Evolutionary conservation across 2,113 vertebrate species (phyloP).

Genomic region (Merops nubicus): DNA sequence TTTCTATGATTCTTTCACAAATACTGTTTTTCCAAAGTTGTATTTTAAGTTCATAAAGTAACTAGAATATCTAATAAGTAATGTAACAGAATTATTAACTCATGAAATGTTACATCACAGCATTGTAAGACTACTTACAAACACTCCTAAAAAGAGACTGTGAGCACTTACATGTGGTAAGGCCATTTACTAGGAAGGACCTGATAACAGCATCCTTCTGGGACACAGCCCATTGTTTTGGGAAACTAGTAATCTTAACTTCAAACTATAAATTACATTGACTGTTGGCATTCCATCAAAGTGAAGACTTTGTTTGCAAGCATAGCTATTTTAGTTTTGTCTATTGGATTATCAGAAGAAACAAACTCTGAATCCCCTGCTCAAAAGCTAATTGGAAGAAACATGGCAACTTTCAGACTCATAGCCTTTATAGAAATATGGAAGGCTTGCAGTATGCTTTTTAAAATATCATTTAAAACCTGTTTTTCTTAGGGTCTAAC

Average conservation of each 20-base stretch:
- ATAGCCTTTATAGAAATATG: neutral
- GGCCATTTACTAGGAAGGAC: neutral
- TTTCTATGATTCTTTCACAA: neutral
- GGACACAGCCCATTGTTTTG: conserved; percentile 11
- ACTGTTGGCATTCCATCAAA: conserved; percentile 45
- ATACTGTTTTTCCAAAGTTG: neutral
- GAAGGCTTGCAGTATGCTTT: neutral
- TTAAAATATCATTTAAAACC: neutral
- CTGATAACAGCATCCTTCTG: neutral
- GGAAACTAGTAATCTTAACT: conserved; percentile 37
- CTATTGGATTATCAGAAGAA: conserved; percentile 22
- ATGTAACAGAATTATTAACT: too few species aligned
- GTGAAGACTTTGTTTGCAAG: neutral
- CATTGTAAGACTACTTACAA: neutral
- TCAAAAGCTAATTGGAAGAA: neutral
- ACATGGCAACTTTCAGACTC: neutral
- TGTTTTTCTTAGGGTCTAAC: neutral
- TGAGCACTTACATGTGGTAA: neutral
- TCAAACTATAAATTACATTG: conserved; percentile 41
- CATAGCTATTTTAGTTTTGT: conserved; percentile 8
- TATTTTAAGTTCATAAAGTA: neutral
- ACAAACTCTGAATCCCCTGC: neutral
- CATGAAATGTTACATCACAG: neutral
- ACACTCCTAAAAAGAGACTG: neutral
- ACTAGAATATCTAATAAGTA: too few species aligned